Evolutionary conservation across 2,113 vertebrate species (phyloP).

Genomic region (Myiagra hebetior): DNA sequence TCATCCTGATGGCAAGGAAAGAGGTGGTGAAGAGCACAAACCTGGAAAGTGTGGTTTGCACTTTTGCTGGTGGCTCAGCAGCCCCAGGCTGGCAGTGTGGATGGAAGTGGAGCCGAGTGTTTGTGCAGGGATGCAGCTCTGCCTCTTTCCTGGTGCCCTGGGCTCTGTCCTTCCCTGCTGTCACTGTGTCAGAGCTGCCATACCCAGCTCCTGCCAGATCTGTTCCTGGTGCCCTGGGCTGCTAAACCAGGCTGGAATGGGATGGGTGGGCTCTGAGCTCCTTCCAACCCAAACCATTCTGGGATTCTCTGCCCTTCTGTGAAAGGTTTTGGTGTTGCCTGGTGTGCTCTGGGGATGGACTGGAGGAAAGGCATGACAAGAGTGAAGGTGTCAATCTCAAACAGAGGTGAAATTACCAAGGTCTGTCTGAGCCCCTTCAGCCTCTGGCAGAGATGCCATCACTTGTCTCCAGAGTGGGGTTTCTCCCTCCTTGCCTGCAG

Average conservation of each 20-base stretch:
- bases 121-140: background rate
- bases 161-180: background rate
- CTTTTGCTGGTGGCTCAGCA: background rate
- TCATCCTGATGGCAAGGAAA: conserved; percentile 4
- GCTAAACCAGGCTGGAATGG: background rate
- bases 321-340: background rate
- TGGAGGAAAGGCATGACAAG: background rate
- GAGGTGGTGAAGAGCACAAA: background rate
- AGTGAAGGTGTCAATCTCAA: background rate
- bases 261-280: background rate
- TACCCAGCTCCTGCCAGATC: fast-evolving
- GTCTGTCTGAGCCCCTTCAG: background rate
- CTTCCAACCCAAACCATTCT: background rate
- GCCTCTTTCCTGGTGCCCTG: background rate
- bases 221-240: background rate
- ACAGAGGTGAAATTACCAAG: fast-evolving
- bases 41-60: background rate
- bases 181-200: fast-evolving
- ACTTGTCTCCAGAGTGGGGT: fast-evolving
- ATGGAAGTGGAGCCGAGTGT: background rate
- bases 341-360: background rate
- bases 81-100: background rate
- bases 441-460: background rate
- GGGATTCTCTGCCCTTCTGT: background rate
- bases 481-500: background rate